Base-by-base conservation (phyloP, 1,140 invertebrate species). In the Phocides pigmalion region DNA sequence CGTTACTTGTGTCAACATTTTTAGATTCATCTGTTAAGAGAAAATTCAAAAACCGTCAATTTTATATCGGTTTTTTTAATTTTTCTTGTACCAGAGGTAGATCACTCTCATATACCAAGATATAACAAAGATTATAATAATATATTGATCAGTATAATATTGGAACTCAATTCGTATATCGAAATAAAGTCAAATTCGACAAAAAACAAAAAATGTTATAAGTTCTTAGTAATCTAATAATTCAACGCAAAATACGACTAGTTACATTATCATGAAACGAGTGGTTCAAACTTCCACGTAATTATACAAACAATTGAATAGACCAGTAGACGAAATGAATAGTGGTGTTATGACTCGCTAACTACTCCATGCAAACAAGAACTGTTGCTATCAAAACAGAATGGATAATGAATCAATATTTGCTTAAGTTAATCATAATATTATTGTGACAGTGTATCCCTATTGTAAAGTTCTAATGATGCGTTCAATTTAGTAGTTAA, bases 321-420 rank as follows among this genome's bases (percentile, higher is more conserved):
- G 54, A 28, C 41, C 20, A 58, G 42, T 54, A 54, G 50, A 58
- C 54, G 15, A 59, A 59, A 59, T 59, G 54, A 59, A 59, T 59
- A 44, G 53, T 32, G 11, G 51, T 59, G 41, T 59, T 59, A 59
- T 59, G 54, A 59, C 54, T 59, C 41, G 20, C n/a, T 39, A 42
- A 15, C 37, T 15, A 56, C 22, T 51, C 17, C 25, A 44, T 22
- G 41, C 22, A 58, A 58, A 58, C 54, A 28, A 58, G 39, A 44
- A 51, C 28, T 19, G 22, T 32, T 58, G 41, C 39, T 58, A 46
- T 58, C 54, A 58, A 58, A 58, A 58, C 54, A 56, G 17, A 46
- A 32, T 58, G 25, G 54, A 28, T 58, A 20, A 22, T 28, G 41
- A 44, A 44, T 58, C 54, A 58, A 58, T 58, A 46, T 58, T 58